Evolutionary conservation across 2,888 invertebrate genomes (phyloP).

Genomic region (Ochropleura plecta): DNA sequence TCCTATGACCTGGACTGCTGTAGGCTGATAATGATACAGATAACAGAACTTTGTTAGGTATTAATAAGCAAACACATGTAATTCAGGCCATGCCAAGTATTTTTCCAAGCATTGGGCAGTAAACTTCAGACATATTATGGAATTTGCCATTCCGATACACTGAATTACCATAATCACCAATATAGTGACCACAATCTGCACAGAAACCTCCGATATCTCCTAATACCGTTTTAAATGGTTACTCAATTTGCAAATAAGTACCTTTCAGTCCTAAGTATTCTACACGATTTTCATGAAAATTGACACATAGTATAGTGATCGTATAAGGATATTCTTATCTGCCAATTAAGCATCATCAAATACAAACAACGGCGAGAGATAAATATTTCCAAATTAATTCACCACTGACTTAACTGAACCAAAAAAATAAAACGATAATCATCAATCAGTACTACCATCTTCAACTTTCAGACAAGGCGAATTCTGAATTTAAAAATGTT

Average conservation of each 20-base stretch:
- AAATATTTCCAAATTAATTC: constrained; percentile 20
- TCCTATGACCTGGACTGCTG: too few species aligned
- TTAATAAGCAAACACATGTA: not conserved
- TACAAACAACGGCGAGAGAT: not conserved
- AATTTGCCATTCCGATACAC: not conserved
- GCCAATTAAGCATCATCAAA: constrained; percentile 7
- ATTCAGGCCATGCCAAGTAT: not conserved
- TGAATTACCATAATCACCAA: not conserved
- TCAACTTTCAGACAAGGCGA: constrained; percentile 33
- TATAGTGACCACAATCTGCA: not conserved
- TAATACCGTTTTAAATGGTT: not conserved
- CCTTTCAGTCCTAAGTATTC: not conserved
- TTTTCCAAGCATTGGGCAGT: not conserved
- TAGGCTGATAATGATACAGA: too few species aligned
- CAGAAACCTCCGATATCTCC: not conserved
- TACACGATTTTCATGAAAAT: not conserved
- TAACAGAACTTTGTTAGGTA: not conserved
- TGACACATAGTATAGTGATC: not conserved
- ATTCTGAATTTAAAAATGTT: constrained; percentile 67
- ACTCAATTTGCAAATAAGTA: not conserved
- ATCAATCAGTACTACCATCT: constrained; percentile 34
- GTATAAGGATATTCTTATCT: not conserved
- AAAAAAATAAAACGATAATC: constrained; percentile 28
- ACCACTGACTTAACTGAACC: constrained; percentile 14
- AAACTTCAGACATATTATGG: not conserved